Evolutionary conservation across 1,140 invertebrate genomes (phyloP).

Genomic region (Philopotamus ludificatus): DNA sequence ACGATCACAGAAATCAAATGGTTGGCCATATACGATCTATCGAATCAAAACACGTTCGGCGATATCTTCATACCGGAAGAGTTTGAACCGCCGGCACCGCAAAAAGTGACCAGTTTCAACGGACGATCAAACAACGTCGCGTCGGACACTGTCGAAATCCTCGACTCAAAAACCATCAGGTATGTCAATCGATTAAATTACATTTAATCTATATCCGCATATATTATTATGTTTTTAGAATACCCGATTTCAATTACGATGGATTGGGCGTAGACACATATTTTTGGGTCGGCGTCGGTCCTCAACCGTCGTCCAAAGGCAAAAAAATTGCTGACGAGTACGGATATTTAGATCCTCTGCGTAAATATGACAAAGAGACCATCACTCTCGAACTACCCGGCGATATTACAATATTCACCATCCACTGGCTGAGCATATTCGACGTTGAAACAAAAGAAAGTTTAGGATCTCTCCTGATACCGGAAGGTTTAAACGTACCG

Average conservation of each 20-base stretch:
- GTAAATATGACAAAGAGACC: conserved; percentile 71
- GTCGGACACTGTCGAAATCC: conserved; percentile 71
- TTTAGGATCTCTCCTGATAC: conserved; percentile 77
- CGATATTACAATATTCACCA: conserved; percentile 77
- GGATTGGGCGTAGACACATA: conserved; percentile 74
- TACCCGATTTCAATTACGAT: conserved; percentile 77
- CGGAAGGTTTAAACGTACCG: conserved; percentile 80
- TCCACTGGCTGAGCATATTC: conserved; percentile 82
- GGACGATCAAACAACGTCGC: conserved; percentile 67
- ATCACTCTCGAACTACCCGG: conserved; percentile 78
- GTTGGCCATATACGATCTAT: conserved; percentile 87
- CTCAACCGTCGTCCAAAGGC: conserved; percentile 80
- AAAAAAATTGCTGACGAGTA: conserved; percentile 84
- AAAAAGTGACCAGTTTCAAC: conserved; percentile 69
- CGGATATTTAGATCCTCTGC: conserved; percentile 77
- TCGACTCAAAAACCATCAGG: conserved; percentile 79
- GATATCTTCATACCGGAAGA: conserved; percentile 90
- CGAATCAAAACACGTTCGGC: conserved; percentile 82
- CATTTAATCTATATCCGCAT: not conserved
- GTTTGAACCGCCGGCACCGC: conserved; percentile 80
- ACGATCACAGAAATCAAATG: conserved; percentile 87
- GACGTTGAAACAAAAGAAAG: conserved; percentile 71
- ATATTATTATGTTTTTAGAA: conserved; percentile 44
- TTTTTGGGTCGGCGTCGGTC: conserved; percentile 86
- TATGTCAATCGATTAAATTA: conserved; percentile 32